phyloP scores from a whole-genome alignment of 2,888 invertebrate species.

The Synanthedon formicaeformis region DNA sequence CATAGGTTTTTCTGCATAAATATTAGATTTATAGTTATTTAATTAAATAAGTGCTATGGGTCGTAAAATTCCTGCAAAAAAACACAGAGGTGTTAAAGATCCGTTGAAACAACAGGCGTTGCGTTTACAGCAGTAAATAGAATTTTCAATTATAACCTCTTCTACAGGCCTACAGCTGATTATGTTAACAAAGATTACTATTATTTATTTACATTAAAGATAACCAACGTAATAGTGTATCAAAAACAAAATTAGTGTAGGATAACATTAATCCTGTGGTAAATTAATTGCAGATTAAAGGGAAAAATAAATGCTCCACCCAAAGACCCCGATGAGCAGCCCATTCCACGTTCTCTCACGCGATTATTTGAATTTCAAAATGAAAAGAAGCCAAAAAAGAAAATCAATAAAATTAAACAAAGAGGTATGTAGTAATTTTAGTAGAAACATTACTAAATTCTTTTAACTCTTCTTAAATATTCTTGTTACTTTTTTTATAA shows the following conservation, averaged over 20 bases:
- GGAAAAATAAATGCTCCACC: constrained; percentile 83
- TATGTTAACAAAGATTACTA: background rate
- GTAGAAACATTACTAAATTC: no score
- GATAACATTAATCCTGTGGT: background rate
- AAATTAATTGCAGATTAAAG: constrained; percentile 69
- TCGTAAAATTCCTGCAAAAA: constrained; percentile 84
- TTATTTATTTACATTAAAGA: no score
- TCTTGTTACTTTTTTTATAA: no score
- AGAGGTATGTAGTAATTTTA: no score
- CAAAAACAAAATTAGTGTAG: background rate
- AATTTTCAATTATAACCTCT: background rate
- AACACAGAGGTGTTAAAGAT: constrained; percentile 83
- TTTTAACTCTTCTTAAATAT: no score
- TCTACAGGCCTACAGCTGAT: no score
- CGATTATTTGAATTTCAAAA: constrained; percentile 66
- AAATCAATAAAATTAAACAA: constrained; percentile 16
- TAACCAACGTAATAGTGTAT: background rate
- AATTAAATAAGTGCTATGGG: constrained; percentile 59
- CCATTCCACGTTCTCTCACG: constrained; percentile 78
- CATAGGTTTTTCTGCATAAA: background rate
- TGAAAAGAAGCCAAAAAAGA: constrained; percentile 17
- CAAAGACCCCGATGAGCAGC: constrained; percentile 76
- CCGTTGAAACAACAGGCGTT: constrained; percentile 77
- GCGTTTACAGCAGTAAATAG: constrained; percentile 71
- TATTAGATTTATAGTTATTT: background rate